Evolutionary conservation across 1,140 invertebrate genomes (phyloP), one percentile per base, ranked within the genome.

Genomic region (Diorhabda sublineata): DNA sequence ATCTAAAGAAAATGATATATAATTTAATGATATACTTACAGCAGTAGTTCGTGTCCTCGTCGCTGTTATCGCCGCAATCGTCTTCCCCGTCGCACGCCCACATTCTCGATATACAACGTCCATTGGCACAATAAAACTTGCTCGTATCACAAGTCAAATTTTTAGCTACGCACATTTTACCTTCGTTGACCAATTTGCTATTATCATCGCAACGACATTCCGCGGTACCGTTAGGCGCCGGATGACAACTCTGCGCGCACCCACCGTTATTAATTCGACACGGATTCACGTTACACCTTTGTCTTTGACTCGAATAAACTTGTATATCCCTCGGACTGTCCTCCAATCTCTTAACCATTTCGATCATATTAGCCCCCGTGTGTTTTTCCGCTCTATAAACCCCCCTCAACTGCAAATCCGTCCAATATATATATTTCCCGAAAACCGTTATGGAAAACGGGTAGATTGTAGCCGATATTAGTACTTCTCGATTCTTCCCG

Each of bases 81-180:
- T 96, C 92, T 72, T 98, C 96, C 0, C 93, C 93, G 81, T 98
- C 97, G 81, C 97, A 99, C 3, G 95, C 92, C 94, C 96, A 99
- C 86, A 97, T 92, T 61, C 94, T 83, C 0, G 93, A 94, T 67
- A 99, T 97, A 77, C 97, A 99, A 75, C 96, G 92, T 5, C 95
- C 95, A 81, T 98, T 98, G 7, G 87, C 87, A 79, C 98, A 99
- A 71, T 93, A 92, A 81, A 98, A 98, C 80, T 98, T 97, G 72
- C 88, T 90, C 0, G 87, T 81, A 74, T 95, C 92, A 79, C 97
- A 99, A 0, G 91, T 95, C 3, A 92, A 86, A 75, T 96, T 97
- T 68, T 92, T 90, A 0, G 91, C 84, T 0, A 94, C 93, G 77
- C 93, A 97, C 94, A 95, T 97, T 69, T 91, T 86, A 26, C 92